Percentiles rank a stretch among this genome's conserved stretches.
These are phyloP conservation scores for Stichopus horrens DNA, from an alignment of 53 echinoderm and acorn worm genomes.

Conservation along the genomic window DNA sequence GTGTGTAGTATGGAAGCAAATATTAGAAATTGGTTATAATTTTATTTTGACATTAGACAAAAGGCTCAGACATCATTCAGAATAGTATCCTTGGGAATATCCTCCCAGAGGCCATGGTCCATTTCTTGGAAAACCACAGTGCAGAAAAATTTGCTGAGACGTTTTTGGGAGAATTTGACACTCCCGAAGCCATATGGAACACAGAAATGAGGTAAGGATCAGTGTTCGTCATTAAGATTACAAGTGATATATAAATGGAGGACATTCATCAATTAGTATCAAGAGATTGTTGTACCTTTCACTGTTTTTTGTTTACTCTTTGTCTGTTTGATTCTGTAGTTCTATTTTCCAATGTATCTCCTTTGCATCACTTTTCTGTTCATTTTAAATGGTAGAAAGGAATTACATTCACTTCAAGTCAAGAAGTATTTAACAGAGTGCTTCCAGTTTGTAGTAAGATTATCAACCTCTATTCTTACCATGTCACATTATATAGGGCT, in stretches of 20 bases:
- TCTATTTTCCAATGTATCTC: background rate
- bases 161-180: slow-evolving; percentile 97
- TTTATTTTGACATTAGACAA: slow-evolving; percentile 56
- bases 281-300: too few relatives aligned
- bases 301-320: too few relatives aligned
- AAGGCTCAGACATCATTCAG: slow-evolving; percentile 94
- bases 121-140: slow-evolving; percentile 96
- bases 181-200: slow-evolving; percentile 98
- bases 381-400: too few relatives aligned
- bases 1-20: too few relatives aligned
- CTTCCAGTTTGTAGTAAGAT: too few relatives aligned
- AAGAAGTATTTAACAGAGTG: too few relatives aligned
- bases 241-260: background rate
- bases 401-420: too few relatives aligned
- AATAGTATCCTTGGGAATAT: slow-evolving; percentile 91
- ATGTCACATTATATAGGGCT: too few relatives aligned
- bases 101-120: slow-evolving; percentile 97
- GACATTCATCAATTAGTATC: too few relatives aligned
- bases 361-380: too few relatives aligned
- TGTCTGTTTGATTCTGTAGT: background rate
- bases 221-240: background rate
- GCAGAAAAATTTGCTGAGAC: slow-evolving; percentile 99
- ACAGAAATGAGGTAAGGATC: slow-evolving; percentile 82
- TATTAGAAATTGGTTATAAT: background rate
- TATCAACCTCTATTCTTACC: too few relatives aligned